Base-by-base conservation (phyloP, 2,888 invertebrate species). In the Dendrolimus houi region DNA sequence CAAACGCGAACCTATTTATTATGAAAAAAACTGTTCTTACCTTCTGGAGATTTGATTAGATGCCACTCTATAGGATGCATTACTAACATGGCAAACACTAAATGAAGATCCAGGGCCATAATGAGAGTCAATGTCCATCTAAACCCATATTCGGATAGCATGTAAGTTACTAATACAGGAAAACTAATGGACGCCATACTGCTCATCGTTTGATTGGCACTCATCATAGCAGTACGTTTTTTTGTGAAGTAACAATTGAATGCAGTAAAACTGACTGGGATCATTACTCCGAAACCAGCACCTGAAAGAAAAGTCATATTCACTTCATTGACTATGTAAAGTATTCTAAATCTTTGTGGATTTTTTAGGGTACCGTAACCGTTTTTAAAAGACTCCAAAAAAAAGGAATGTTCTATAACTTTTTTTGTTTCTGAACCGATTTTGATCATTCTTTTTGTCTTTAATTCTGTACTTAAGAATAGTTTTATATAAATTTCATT, bases 51-150 rank as follows among this genome's bases (percentile, higher is more conserved):
- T 60, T 75, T 74, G 7, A 85, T 83, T 85, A 93, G 84, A 71
- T 95, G 94, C 94, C 94, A 94, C 72, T 94, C 93, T 0, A 95
- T 93, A 1, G 95, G 95, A 67, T 95, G 95, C 93, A 95, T 93
- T 53, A 94, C 84, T 54, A 93, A 69, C 93, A 95, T 94, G 1
- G 94, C 95, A 42, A 94, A 90, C 29, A 96, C 80, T 14, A 93
- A 85, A 71, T 96, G 92, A 12, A 94, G 79, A 69, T 95, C 94
- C 47, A 95, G 74, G 0, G 92, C 95, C 61, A 94, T 93, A 12
- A 94, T 82, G 47, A 96, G 75, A 8, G 93, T 91, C 3, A 94
- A 84, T 12, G 95, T 94, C 75, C 95, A 95, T 61, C 94, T 84
- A 71, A 94, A 95, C 2, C 95, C 95, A 62, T 94, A 95, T 62